Base-by-base conservation (phyloP, 2,888 invertebrate genomes). In the Monopis laevigella region DNA sequence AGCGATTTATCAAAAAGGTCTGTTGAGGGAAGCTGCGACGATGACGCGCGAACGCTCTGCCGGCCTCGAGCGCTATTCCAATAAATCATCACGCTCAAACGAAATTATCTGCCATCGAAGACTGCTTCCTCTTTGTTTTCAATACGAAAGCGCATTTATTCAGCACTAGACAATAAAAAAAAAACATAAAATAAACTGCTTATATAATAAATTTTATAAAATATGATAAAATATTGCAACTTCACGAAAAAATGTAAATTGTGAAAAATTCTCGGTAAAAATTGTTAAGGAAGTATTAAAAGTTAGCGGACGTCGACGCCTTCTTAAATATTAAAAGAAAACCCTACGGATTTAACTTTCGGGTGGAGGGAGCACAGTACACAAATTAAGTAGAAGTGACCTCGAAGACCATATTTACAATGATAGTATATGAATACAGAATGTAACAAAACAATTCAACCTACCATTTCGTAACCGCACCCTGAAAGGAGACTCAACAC, bases 241-340 rank as follows among this genome's bases (percentile, higher is more conserved):
- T n/a, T n/a, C n/a, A n/a, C n/a, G n/a, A n/a, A n/a, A n/a, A n/a
- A n/a, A n/a, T n/a, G n/a, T n/a, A n/a, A n/a, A n/a, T n/a, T n/a
- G n/a, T n/a, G n/a, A n/a, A n/a, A n/a, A n/a, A n/a, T n/a, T n/a
- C n/a, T n/a, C 8, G 24, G 24, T 21, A 7, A 21, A 7, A 32
- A 67, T 66, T 66, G 61, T 60, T 64, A 58, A 49, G 48, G 49
- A 67, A 69, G 62, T 63, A 68, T 66, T 63, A 64, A 65, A 65
- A 68, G 61, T 63, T 62, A 52, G 55, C 59, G 64, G 64, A 61
- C 65, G 62, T 56, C 50, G 55, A 52, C 48, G 51, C 51, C 60
- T 62, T 69, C 66, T 72, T 73, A 73, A 73, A 73, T 73, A 70
- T 70, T 67, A 62, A 72, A 67, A 62, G 58, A 63, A 65, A 59